Conservation (phyloP, 2,888 invertebrate genomes). For the Mimumesa dahlbomi region DNA sequence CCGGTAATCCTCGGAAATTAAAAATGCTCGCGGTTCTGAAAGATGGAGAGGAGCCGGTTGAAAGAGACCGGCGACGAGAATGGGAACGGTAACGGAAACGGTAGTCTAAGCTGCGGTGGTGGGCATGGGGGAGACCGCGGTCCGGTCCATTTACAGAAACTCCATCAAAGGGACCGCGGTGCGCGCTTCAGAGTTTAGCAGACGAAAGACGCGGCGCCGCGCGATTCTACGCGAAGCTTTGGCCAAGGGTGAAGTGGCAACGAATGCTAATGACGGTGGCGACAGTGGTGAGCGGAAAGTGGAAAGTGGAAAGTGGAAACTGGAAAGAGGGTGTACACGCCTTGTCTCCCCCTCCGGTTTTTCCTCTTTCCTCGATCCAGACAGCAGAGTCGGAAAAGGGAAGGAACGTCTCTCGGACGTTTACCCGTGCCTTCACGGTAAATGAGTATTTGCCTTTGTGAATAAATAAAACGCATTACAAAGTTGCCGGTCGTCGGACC, state of each 20-base stretch:
- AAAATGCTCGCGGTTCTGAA: slow-evolving; percentile 74
- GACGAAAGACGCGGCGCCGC: slow-evolving; percentile 52
- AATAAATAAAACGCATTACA: slow-evolving; percentile 80
- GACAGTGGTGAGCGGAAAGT: slow-evolving; percentile 10
- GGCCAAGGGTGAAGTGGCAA: slow-evolving; percentile 50
- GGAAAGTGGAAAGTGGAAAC: no score
- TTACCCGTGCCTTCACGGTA: slow-evolving; percentile 64
- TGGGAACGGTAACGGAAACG: no score
- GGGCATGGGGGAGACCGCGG: no score
- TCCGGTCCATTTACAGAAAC: slow-evolving; percentile 79
- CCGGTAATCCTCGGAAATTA: slow-evolving; percentile 78
- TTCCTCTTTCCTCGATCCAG: background rate
- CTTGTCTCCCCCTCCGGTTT: background rate
- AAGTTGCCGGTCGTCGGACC: slow-evolving; percentile 60
- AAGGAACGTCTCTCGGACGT: slow-evolving; percentile 53
- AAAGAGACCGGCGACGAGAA: slow-evolving; percentile 51
- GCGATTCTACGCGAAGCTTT: background rate
- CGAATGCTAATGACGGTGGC: slow-evolving; percentile 50
- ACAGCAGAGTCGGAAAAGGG: slow-evolving; percentile 1
- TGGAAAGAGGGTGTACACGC: no score
- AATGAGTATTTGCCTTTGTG: slow-evolving; percentile 80
- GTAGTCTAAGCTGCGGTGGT: no score
- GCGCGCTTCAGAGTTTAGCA: slow-evolving; percentile 66
- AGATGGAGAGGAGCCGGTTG: slow-evolving; percentile 50
- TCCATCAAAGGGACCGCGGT: slow-evolving; percentile 78